Conservation (phyloP, 2,113 vertebrate species). For the Xiphias gladius region DNA sequence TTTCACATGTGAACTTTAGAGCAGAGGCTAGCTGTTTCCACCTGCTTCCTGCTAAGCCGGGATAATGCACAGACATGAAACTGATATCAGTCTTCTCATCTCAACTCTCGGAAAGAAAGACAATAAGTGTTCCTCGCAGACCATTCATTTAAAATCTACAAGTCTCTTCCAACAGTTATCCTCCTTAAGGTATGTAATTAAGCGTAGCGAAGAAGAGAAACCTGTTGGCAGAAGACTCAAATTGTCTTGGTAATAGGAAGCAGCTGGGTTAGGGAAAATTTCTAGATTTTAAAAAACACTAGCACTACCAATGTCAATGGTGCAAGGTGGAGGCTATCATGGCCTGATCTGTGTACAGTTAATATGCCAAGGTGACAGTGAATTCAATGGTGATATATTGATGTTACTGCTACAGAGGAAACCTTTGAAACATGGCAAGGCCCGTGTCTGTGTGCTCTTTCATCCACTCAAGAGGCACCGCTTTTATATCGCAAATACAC, state of each 20-base stretch:
- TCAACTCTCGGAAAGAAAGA: neutral
- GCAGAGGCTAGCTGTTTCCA: neutral
- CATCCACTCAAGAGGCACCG: constrained; percentile 56
- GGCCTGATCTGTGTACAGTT: constrained; percentile 37
- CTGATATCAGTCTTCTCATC: neutral
- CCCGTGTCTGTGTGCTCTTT: constrained; percentile 39
- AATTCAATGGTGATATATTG: constrained; percentile 38
- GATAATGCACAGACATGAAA: neutral
- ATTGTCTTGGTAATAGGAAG: neutral
- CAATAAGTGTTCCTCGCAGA: neutral
- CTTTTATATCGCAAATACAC: constrained; percentile 21
- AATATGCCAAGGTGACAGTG: constrained; percentile 30
- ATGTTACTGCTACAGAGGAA: constrained; percentile 50
- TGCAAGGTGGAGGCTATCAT: neutral
- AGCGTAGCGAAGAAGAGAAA: neutral
- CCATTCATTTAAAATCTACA: neutral
- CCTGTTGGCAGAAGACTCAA: neutral
- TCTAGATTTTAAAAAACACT: neutral
- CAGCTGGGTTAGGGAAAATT: neutral
- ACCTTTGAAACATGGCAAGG: constrained; percentile 47
- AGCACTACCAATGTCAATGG: neutral
- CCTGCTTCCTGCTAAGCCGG: neutral
- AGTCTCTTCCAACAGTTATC: neutral
- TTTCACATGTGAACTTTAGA: too few relatives aligned
- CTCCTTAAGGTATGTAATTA: too few relatives aligned